Base-by-base conservation (phyloP, 2,797 vertebrate species). In the Syndactyla subalaris region DNA sequence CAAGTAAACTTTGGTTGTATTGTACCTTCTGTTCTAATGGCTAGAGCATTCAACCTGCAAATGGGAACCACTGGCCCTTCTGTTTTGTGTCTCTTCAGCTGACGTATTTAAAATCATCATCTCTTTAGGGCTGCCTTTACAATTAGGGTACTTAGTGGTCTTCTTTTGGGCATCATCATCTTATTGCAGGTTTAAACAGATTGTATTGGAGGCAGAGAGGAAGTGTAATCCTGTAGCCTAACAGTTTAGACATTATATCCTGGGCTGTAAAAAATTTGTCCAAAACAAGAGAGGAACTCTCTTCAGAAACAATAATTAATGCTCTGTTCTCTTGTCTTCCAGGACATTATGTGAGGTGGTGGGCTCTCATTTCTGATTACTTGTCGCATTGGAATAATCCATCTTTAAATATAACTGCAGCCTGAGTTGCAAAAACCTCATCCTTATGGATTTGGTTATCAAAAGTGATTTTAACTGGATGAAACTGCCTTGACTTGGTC, bases 371-470 rank as follows among this genome's bases (percentile, higher is more conserved):
- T 78, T 83, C 45, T 51, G 12, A 9, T 78, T 77, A 52, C 32
- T 80, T 43, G 29, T 27, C 67, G 8, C 52, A 21, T 4, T 83
- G 54, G 17, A 23, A 15, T 62, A 34, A 58, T 51, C 29, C 89
- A 26, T 38, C 20, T 80, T 63, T 55, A 46, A 66, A 26, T 57
- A 4, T 66, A 63, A 36, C 17, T 85, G 24, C 39, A 83, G 34
- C 13, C n/a, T 52, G 27, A 62, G 8, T 19, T 26, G 2, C 1
- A 7, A 27, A 48, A 7, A 1, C 2, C 2, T 49, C 24, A 65
- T 77, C 27, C 3, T 14, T 76, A 48, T 4, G 21, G 30, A 49
- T 93, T 70, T 85, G 26, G 2, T 59, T 58, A 48, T 79, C 20
- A 43, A 62, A 92, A 85, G 10, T 71, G 24, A 48, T 59, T 83